Percentiles rank a stretch among this genome's conserved stretches.
phyloP scores from a whole-genome alignment of 2,888 invertebrate genomes.

The Caenorhabditis sp. region DNA sequence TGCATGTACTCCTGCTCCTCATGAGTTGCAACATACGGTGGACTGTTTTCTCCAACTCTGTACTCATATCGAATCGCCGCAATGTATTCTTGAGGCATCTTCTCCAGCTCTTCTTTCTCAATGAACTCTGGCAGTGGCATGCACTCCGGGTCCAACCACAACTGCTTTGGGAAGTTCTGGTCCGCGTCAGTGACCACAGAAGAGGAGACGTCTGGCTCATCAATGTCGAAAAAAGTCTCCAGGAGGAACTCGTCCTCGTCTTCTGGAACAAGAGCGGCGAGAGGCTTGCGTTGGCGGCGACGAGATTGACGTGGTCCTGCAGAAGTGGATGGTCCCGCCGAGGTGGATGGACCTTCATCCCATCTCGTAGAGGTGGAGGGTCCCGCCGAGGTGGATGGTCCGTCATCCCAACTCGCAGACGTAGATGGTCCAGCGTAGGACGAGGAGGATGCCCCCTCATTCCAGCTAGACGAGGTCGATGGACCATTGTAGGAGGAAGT shows the following conservation, averaged over 20 bases:
- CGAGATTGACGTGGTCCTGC: not conserved
- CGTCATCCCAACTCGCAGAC: too few relatives aligned
- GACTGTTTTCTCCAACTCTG: not conserved
- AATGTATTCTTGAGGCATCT: conserved; percentile 38
- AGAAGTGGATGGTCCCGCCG: too few relatives aligned
- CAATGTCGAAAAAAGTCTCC: not conserved
- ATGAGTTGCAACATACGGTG: not conserved
- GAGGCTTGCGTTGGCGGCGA: not conserved
- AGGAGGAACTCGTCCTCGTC: not conserved
- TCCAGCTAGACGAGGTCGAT: too few relatives aligned
- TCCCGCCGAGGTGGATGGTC: too few relatives aligned
- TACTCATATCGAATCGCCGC: not conserved
- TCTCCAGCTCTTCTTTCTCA: not conserved
- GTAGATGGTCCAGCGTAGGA: too few relatives aligned
- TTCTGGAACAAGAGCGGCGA: not conserved
- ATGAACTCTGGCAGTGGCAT: conserved; percentile 15
- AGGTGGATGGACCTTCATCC: not conserved
- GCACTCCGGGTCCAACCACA: conserved; percentile 32
- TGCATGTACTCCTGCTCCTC: not conserved
- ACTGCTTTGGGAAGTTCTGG: not conserved
- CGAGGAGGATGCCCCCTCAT: too few relatives aligned
- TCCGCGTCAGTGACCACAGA: not conserved
- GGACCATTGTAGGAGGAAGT: too few relatives aligned
- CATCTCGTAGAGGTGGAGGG: not conserved
- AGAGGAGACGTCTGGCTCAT: conserved; percentile 14